These are phyloP conservation scores for Diplodus puntazzo DNA, from an alignment of 2,797 vertebrate species.

Conservation along the genomic window DNA sequence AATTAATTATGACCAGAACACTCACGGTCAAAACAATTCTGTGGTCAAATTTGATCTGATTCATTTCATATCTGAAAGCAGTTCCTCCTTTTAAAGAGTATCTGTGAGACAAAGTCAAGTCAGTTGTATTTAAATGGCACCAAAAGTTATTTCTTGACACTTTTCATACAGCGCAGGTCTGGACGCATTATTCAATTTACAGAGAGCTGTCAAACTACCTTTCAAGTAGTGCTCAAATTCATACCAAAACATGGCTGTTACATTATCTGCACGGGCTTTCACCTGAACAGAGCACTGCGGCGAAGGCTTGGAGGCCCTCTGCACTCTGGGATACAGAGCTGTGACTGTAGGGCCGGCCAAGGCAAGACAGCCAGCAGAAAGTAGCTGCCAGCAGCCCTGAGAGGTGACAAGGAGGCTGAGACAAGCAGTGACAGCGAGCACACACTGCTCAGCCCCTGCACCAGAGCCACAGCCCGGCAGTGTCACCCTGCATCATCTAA, in stretches of 20 bases:
- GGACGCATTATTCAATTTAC: no score
- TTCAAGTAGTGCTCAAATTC: neutral
- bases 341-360: conserved; percentile 45
- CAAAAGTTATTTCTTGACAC: no score
- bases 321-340: conserved; percentile 43
- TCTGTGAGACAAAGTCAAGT: neutral
- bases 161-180: no score
- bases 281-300: conserved; percentile 1
- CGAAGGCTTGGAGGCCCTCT: conserved; percentile 15
- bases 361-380: conserved; percentile 73
- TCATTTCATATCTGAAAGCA: neutral
- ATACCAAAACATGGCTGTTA: neutral
- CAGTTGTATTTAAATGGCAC: no score
- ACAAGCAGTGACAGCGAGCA: conserved; percentile 70
- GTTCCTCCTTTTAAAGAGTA: neutral
- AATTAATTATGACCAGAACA: neutral
- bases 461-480: conserved; percentile 44
- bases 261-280: conserved; percentile 3
- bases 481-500: conserved; percentile 69
- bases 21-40: neutral
- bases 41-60: neutral
- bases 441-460: conserved; percentile 58
- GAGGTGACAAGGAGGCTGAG: conserved; percentile 71
- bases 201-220: no score
- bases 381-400: conserved; percentile 65